Evolutionary conservation across 2,113 vertebrate genomes (phyloP), one percentile per base, ranked within the genome.

Genomic region (Seriola rivoliana): DNA sequence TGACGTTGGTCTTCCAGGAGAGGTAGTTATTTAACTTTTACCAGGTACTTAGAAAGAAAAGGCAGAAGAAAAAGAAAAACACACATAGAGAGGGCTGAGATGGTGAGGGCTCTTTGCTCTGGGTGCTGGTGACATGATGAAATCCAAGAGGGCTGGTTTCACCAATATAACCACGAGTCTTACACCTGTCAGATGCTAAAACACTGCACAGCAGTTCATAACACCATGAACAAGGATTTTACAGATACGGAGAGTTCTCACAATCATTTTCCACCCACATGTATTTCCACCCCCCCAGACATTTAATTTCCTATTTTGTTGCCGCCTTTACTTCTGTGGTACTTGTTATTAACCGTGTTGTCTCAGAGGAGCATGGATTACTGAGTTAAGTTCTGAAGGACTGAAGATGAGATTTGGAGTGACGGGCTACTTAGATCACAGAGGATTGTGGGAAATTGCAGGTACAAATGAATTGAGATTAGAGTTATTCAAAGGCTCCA

Each of bases 1-100:
- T 25, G 17, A 59, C 38, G 46, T 34, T 19, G 29, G 62, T 19
- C 54, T 63, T 68, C 40, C 50, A 75, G 36, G 29, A 62, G n/a
- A 29, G 29, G 25, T 25, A 8, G 32, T 75, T 82, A 48, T 82
- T 77, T 63, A 25, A 77, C 63, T 74, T 42, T 32, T 46, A 80
- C 8, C 16, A 19, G 16, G 23, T 34, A 38, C 64, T 78, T 60
- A 68, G 13, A 23, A 8, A 32, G 34, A n/a, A 46, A 55, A 19
- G 44, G 21, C 9, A 69, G 21, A 1, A 19, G 3, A 50, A 14
- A 46, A 46, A 75, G 19, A 8, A 50, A 19, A 21, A 48, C 4
- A 48, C 19, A 19, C 16, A 50, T 16, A 46, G 4, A 48, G 6
- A 50, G 46, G 46, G 46, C 5, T 19, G 46, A 50, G 16, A 17